phyloP scores from a whole-genome alignment of 1,140 invertebrate species.

The Lordiphosa clarofinis region DNA sequence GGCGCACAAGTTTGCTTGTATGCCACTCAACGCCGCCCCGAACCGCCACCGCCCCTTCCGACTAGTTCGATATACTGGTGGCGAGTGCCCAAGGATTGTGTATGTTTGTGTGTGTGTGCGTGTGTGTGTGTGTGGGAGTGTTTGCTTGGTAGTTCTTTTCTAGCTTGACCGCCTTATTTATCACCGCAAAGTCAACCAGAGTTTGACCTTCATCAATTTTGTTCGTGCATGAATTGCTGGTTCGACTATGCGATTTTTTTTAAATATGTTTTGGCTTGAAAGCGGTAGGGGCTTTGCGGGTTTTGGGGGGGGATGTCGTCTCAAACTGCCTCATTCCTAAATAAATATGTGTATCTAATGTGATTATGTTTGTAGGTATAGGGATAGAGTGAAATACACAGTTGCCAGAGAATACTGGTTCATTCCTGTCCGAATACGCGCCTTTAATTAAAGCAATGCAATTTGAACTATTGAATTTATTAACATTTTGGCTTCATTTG shows the following conservation, averaged over 20 bases:
- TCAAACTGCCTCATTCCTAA: neutral
- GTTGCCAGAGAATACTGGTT: constrained; percentile 1
- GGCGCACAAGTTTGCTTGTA: constrained; percentile 47
- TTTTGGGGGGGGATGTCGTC: constrained; percentile 10
- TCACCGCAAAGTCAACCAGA: constrained; percentile 60
- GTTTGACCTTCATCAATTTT: constrained; percentile 63
- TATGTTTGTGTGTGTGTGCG: too few relatives aligned
- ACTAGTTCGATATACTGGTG: neutral
- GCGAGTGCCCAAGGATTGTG: neutral
- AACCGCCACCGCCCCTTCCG: neutral
- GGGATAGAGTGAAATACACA: neutral
- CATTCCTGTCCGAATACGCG: constrained; percentile 35
- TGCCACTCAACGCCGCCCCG: constrained; percentile 9
- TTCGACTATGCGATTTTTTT: constrained; percentile 40
- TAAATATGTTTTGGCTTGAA: constrained; percentile 20
- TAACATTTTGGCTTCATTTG: neutral
- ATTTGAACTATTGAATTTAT: neutral
- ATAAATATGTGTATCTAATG: neutral
- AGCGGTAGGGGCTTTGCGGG: constrained; percentile 22
- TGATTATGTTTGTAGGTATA: neutral
- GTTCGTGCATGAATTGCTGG: constrained; percentile 50
- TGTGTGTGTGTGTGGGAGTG: constrained; percentile 12
- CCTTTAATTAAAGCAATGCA: constrained; percentile 21
- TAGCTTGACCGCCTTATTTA: constrained; percentile 60
- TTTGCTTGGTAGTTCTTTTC: constrained; percentile 18